Evolutionary conservation across 1,140 invertebrate genomes (phyloP).

Genomic region (Contarinia nasturtii): DNA sequence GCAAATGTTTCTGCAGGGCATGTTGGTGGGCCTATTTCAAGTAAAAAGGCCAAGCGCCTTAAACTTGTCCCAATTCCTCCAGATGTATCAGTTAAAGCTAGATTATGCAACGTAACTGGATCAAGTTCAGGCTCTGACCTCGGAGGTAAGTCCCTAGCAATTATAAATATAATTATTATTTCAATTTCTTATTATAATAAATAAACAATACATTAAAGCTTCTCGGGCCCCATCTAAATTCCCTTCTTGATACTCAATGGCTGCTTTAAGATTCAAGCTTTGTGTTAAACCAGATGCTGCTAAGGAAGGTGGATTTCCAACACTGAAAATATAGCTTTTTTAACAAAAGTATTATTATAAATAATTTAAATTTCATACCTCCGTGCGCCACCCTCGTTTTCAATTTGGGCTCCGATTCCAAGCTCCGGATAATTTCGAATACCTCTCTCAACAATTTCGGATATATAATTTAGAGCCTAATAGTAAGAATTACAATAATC

Average conservation of each 20-base stretch:
- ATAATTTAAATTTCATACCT: too few species aligned
- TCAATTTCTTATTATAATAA: too few species aligned
- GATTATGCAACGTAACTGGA: constrained; percentile 94
- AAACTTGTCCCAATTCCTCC: constrained; percentile 71
- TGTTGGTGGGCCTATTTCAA: constrained; percentile 82
- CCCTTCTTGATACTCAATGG: constrained; percentile 93
- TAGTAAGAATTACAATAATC: not conserved
- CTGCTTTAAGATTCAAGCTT: constrained; percentile 96
- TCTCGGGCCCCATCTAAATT: constrained; percentile 83
- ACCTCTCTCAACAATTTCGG: constrained; percentile 90
- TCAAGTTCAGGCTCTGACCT: constrained; percentile 92
- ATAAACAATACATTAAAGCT: constrained; percentile 50
- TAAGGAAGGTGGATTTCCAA: constrained; percentile 89
- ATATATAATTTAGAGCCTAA: constrained; percentile 28
- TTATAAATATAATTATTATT: too few species aligned
- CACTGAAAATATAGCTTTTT: constrained; percentile 49
- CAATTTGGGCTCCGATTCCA: constrained; percentile 93
- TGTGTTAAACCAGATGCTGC: constrained; percentile 95
- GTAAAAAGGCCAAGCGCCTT: constrained; percentile 90
- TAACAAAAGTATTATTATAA: constrained; percentile 21
- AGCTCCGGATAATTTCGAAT: constrained; percentile 95
- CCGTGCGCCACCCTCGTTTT: constrained; percentile 42
- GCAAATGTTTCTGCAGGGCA: constrained; percentile 90
- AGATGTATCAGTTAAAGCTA: constrained; percentile 85
- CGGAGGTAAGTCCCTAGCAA: constrained; percentile 77